Evolutionary conservation across 2,797 vertebrate genomes (phyloP).

Genomic region (Tarsius wallacei): DNA sequence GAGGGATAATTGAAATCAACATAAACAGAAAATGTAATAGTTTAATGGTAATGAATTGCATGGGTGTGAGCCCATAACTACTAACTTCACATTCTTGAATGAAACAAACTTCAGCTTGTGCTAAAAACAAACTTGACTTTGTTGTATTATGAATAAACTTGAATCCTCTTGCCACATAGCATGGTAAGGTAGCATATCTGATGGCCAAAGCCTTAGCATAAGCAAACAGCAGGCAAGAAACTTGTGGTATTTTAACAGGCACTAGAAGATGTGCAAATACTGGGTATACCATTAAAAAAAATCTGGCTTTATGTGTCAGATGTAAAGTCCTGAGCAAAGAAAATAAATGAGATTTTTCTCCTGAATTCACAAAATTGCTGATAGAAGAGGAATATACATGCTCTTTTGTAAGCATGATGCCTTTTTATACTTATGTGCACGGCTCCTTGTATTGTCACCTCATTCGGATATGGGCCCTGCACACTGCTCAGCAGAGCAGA

Average conservation of each 20-base stretch:
- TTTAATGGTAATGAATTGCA: conserved; percentile 80
- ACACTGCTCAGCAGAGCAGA: background rate
- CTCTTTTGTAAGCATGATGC: background rate
- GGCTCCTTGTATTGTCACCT: background rate
- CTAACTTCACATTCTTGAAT: conserved; percentile 84
- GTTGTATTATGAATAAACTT: conserved; percentile 85
- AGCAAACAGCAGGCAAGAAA: conserved; percentile 83
- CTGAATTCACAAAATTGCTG: background rate
- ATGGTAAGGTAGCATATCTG: conserved; percentile 83
- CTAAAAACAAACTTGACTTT: conserved; percentile 88
- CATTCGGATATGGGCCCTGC: background rate
- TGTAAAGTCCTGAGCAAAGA: conserved; percentile 10
- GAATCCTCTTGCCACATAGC: conserved; percentile 82
- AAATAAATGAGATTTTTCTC: conserved; percentile 25
- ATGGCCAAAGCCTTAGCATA: conserved; percentile 83
- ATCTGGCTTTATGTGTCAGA: background rate
- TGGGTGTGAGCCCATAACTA: conserved; percentile 82
- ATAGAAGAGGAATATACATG: background rate
- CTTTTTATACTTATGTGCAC: background rate
- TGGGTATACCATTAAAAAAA: conserved; percentile 69
- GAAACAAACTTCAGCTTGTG: conserved; percentile 87
- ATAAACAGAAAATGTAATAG: conserved; percentile 86
- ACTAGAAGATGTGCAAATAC: conserved; percentile 84
- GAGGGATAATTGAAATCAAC: conserved; percentile 86
- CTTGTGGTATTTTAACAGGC: conserved; percentile 80